Conservation (phyloP, 2,888 invertebrate genomes). For the Lasioglossum morio region DNA sequence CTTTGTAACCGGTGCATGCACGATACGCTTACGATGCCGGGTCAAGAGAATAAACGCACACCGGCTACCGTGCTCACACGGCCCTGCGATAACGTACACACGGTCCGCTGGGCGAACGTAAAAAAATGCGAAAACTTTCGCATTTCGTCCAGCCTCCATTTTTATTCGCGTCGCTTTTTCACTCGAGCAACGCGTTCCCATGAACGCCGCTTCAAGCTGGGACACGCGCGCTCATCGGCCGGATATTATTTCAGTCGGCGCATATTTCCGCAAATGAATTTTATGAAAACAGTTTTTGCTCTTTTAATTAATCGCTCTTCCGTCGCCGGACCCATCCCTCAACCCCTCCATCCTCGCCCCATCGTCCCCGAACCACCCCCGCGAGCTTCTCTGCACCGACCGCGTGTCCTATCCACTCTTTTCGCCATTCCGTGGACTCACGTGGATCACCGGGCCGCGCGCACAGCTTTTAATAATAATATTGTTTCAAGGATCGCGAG, state of each 20-base stretch:
- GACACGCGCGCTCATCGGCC: conserved; percentile 79
- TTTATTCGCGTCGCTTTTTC: conserved; percentile 70
- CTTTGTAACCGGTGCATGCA: conserved; percentile 58
- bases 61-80: conserved; percentile 24
- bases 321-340: conserved; percentile 55
- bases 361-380: neutral
- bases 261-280: conserved; percentile 84
- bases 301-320: conserved; percentile 84
- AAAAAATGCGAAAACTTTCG: conserved; percentile 83
- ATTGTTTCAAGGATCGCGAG: conserved; percentile 70
- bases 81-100: conserved; percentile 47
- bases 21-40: conserved; percentile 57
- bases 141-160: conserved; percentile 68
- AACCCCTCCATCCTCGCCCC: conserved; percentile 31
- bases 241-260: conserved; percentile 84
- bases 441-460: conserved; percentile 53
- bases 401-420: conserved; percentile 45
- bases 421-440: conserved; percentile 63
- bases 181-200: conserved; percentile 55
- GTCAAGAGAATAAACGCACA: conserved; percentile 58
- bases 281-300: conserved; percentile 84
- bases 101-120: conserved; percentile 66
- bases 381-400: conserved; percentile 6
- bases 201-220: conserved; percentile 40
- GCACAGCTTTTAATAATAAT: conserved; percentile 73